These are phyloP conservation scores for Catocala sponsa DNA, from an alignment of 2,888 invertebrate genomes.

Conservation along the genomic window DNA sequence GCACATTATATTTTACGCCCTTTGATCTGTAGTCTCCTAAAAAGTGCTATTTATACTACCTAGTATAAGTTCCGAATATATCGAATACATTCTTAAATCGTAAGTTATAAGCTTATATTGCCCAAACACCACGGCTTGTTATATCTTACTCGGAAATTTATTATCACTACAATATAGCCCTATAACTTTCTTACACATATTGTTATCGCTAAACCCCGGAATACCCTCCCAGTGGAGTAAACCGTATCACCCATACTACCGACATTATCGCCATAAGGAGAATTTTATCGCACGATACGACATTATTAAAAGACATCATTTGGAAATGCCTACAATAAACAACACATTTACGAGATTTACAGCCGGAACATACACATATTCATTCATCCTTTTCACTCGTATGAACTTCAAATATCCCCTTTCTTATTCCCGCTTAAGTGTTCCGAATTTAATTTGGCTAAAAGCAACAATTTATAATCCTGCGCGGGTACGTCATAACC, in stretches of 20 bases:
- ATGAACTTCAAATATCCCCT: slow-evolving; percentile 13
- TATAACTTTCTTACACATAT: slow-evolving; percentile 21
- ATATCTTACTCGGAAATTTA: slow-evolving; percentile 11
- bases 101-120: neutral
- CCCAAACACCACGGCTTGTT: slow-evolving; percentile 3
- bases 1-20: too few relatives aligned
- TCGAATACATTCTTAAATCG: neutral
- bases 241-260: slow-evolving; percentile 12
- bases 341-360: slow-evolving; percentile 67
- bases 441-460: slow-evolving; percentile 65
- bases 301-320: slow-evolving; percentile 68
- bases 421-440: slow-evolving; percentile 46
- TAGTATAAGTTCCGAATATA: too few relatives aligned
- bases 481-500: slow-evolving; percentile 48
- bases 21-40: too few relatives aligned
- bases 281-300: slow-evolving; percentile 47
- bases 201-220: slow-evolving; percentile 21
- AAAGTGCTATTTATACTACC: too few relatives aligned
- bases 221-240: slow-evolving; percentile 4
- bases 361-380: slow-evolving; percentile 32
- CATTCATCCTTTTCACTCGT: slow-evolving; percentile 34
- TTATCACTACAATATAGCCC: slow-evolving; percentile 18
- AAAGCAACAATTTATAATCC: slow-evolving; percentile 68
- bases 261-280: slow-evolving; percentile 32
- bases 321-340: slow-evolving; percentile 71